These are phyloP conservation scores for Cheracebus regulus DNA, from an alignment of 2,797 vertebrate genomes.

Conservation along the genomic window DNA sequence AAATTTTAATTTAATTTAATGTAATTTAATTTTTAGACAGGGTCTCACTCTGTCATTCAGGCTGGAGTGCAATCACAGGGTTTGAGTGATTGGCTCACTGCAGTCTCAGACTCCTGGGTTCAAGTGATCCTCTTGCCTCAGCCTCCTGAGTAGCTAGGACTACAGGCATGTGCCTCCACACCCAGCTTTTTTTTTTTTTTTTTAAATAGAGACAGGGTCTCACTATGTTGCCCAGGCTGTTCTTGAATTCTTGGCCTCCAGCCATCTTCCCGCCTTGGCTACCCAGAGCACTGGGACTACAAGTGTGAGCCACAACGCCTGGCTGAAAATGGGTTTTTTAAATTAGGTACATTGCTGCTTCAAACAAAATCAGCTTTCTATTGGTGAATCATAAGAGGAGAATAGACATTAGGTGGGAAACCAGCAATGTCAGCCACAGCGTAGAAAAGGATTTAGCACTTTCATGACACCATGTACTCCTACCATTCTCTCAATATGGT, in stretches of 20 bases:
- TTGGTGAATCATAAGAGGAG: not conserved
- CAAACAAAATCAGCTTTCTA: not conserved
- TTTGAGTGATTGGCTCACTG: not conserved
- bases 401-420: not conserved
- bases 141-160: not conserved
- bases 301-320: not conserved
- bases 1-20: not conserved
- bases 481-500: not conserved
- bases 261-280: not conserved
- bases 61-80: not conserved
- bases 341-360: not conserved
- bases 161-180: not conserved
- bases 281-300: not conserved
- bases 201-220: not conserved
- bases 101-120: not conserved
- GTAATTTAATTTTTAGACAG: not conserved
- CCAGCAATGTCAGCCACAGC: not conserved
- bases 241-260: not conserved
- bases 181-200: not conserved
- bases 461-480: not conserved
- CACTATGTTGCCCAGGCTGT: not conserved
- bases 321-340: not conserved
- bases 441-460: not conserved
- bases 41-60: not conserved
- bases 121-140: not conserved